Base-by-base conservation (phyloP, 2,113 vertebrate genomes). In the Propithecus coquereli region DNA sequence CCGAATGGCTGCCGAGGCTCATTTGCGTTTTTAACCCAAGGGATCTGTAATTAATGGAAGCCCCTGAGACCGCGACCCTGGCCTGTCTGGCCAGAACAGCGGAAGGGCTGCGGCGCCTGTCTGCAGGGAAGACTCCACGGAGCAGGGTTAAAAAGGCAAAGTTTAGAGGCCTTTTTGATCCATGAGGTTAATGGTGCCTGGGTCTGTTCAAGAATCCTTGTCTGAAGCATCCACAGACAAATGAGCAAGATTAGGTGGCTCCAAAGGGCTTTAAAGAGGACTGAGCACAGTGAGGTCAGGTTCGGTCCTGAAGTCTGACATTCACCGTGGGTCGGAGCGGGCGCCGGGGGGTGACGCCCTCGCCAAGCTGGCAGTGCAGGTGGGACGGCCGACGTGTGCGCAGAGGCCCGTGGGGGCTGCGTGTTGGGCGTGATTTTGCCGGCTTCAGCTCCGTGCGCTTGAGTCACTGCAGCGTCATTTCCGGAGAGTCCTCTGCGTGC, bases 21-120 rank as follows among this genome's bases (percentile, higher is more conserved):
- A 66, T 93, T 95, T 93, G 93, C 93, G 79, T 95, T 93, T 96
- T 94, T 90, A 79, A 81, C 83, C 47, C 81, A 76, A 96, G 43
- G 63, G 74, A 50, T 87, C 16, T 37, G 37, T 96, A 83, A 80
- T 94, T 94, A 32, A 87, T 54, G 45, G 37, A 57, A 80, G 68
- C 65, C 82, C 84, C 94, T 43, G 47, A 57, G 80, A 25, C 32
- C 7, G 52, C 1, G 2, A 85, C 13, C 43, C 45, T 59, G 84
- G 87, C 71, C 81, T 88, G 17, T 87, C 89, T 30, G 77, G 76
- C 76, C 59, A 65, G 40, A 77, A 70, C 2, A 10, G 47, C 0
- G 0, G 50, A 80, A 87, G 65, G 61, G 6, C 73, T 43, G 2
- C 7, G n/a, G 30, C 52, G 5, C 34, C 34, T 0, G 6, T 63